Percentiles rank a stretch among this genome's conserved stretches.
Conservation (phyloP, 2,797 vertebrate species). For the Aldrovandia affinis region DNA sequence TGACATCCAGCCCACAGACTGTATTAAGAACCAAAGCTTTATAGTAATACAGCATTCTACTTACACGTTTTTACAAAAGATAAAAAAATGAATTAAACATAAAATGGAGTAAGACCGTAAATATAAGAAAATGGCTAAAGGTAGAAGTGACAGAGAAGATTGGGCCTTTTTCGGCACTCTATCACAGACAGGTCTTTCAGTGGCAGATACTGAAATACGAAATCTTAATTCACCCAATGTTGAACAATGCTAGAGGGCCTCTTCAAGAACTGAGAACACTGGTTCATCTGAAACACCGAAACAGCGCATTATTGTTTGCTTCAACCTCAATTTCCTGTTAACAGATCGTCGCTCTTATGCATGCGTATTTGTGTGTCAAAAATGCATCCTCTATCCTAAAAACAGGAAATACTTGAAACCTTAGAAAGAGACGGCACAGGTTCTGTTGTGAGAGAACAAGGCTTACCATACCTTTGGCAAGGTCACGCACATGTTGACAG, state of each 20-base stretch:
- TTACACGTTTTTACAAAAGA: not conserved
- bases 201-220: not conserved
- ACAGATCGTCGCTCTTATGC: not conserved
- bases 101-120: not conserved
- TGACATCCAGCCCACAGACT: not conserved
- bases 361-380: not conserved
- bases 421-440: conserved; percentile 46
- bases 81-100: not conserved
- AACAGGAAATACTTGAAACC: conserved; percentile 67
- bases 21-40: not conserved
- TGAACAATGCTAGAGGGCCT: not conserved
- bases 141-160: not conserved
- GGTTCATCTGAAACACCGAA: conserved; percentile 86
- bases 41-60: not conserved
- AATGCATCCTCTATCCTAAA: conserved; percentile 66
- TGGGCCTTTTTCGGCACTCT: not conserved
- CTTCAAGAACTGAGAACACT: conserved; percentile 63
- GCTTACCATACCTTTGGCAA: conserved; percentile 53
- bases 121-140: not conserved
- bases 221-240: not conserved
- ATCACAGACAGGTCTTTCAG: not conserved
- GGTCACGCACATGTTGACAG: conserved; percentile 61
- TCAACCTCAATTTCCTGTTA: not conserved
- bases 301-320: not conserved
- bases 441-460: conserved; percentile 26